Conservation (phyloP, 2,888 invertebrate genomes). For the Lycocerus yunnanus region DNA sequence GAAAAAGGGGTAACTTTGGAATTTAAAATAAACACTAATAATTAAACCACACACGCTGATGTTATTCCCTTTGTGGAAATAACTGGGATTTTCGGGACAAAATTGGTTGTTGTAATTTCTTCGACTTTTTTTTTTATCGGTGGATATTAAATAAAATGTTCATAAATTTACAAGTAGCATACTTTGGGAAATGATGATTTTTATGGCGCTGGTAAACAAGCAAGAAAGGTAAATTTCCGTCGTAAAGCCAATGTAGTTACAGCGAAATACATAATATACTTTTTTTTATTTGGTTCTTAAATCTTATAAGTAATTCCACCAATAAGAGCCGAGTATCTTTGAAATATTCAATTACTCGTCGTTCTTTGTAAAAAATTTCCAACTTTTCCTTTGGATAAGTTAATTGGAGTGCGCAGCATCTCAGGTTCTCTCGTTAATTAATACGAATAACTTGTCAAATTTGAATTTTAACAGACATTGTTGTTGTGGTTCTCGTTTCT, state of each 20-base stretch:
- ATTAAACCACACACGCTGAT: conserved; percentile 26
- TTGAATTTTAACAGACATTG: conserved; percentile 1
- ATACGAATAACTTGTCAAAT: conserved; percentile 1
- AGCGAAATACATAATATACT: not conserved
- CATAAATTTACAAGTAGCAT: not conserved
- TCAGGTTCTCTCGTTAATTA: not conserved
- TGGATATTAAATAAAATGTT: not conserved
- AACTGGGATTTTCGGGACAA: conserved; percentile 19
- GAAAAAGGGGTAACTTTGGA: conserved; percentile 26
- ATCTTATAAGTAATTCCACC: not conserved
- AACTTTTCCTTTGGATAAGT: not conserved
- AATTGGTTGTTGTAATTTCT: not conserved
- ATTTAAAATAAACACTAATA: conserved; percentile 29
- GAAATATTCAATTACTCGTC: conserved; percentile 1
- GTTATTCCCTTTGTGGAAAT: conserved; percentile 11
- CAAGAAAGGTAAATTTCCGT: not conserved
- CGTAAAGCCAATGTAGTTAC: not conserved
- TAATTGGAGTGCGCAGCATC: not conserved
- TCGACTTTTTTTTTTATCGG: not conserved
- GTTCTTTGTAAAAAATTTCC: not conserved
- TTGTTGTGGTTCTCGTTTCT: not conserved
- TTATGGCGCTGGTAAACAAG: not conserved
- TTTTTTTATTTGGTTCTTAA: not conserved
- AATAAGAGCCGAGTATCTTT: not conserved
- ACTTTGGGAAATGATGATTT: not conserved